Evolutionary conservation across 2,797 vertebrate genomes (phyloP), one percentile per base, ranked within the genome.

Genomic region (Bradypus variegatus): DNA sequence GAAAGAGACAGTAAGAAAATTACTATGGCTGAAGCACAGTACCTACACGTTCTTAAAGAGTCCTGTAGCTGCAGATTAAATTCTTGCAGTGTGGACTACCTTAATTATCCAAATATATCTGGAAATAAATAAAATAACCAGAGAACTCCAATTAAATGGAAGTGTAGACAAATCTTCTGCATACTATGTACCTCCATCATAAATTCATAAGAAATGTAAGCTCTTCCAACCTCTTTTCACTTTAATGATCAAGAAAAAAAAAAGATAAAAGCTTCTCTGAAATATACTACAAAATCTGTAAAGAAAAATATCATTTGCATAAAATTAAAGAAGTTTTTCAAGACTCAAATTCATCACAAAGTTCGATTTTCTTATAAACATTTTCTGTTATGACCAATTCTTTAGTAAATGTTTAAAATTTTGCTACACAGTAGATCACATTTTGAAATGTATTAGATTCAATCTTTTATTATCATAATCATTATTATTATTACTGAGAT

Each of bases 331-430:
- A 31, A 76, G 45, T 48, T 72, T 72, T 72, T 33, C 29, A 76
- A 50, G 53, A 83, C 64, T 86, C 81, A 80, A 88, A 31, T 23
- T 89, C 65, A 76, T 48, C 31, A 80, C 53, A 80, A 87, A 92
- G 41, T 93, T 31, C 87, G 41, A 87, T 86, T 95, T 85, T 88
- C 90, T 75, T 86, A 67, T 58, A 91, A 92, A 77, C 33, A 64
- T 77, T 84, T 79, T 36, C 7, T 92, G 8, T 86, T 83, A 77
- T 1, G 41, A 88, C 16, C 16, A 93, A 60, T 70, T 75, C 31
- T 93, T 91, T 55, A 62, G 31, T 50, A 64, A 81, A 91, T 15
- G 64, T 88, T 65, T 21, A 14, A 67, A 38, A 67, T 45, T 76
- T 45, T 60, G 60, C 55, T 84, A 60, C 13, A 80, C 9, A n/a